These are phyloP conservation scores for Dascyllus trimaculatus DNA, from an alignment of 2,113 vertebrate species.

Conservation along the genomic window DNA sequence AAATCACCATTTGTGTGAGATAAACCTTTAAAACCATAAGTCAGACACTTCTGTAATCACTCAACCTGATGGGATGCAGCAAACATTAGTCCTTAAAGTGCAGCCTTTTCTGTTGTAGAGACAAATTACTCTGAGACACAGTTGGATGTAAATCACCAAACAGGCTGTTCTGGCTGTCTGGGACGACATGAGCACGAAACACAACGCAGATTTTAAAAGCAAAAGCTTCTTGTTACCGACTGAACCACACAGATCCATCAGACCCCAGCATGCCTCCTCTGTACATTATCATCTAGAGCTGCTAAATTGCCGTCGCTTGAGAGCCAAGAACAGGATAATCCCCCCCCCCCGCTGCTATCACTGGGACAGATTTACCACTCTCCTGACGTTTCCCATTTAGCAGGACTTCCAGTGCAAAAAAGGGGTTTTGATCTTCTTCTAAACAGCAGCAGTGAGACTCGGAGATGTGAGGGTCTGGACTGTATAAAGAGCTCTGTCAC, in stretches of 20 bases:
- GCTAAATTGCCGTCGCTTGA: slow-evolving; percentile 47
- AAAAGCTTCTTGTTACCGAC: slow-evolving; percentile 25
- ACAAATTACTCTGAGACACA: slow-evolving; percentile 50
- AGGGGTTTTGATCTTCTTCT: slow-evolving; percentile 55
- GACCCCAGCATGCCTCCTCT: slow-evolving; percentile 22
- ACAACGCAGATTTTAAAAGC: slow-evolving; percentile 33
- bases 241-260: slow-evolving; percentile 34
- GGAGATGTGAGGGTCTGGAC: slow-evolving; percentile 54
- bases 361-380: slow-evolving; percentile 63
- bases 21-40: too few species aligned
- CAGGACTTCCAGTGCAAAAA: slow-evolving; percentile 30
- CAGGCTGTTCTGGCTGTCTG: slow-evolving; percentile 44
- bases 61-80: too few species aligned
- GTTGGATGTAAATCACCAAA: slow-evolving; percentile 45
- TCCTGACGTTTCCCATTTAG: slow-evolving; percentile 61
- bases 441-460: slow-evolving; percentile 54
- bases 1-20: too few species aligned
- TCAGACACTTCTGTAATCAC: too few species aligned
- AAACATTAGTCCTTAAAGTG: background rate
- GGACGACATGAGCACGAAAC: background rate
- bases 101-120: slow-evolving; percentile 32
- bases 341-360: slow-evolving; percentile 52
- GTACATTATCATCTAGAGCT: slow-evolving; percentile 28
- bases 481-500: slow-evolving; percentile 61
- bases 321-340: slow-evolving; percentile 59